These are phyloP conservation scores for Phortica magna DNA, from an alignment of 2,888 invertebrate genomes.

Conservation along the genomic window DNA sequence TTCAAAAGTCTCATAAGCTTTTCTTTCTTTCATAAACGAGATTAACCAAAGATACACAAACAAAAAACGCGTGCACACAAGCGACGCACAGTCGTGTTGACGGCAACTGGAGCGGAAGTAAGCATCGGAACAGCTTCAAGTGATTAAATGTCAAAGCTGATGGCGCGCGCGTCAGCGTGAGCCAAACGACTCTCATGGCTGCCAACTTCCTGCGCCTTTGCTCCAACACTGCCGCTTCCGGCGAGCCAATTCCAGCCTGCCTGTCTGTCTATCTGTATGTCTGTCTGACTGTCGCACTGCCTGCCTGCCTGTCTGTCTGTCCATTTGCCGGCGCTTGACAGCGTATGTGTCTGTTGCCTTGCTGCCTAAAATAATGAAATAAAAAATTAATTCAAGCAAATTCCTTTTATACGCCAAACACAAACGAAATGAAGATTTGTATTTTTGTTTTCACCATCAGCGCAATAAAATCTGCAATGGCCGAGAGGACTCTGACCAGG, in stretches of 20 bases:
- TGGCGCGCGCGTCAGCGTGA: too few relatives aligned
- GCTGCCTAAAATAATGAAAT: constrained; percentile 2
- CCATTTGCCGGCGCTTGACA: neutral
- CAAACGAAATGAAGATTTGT: neutral
- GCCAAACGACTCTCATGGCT: too few relatives aligned
- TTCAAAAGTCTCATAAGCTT: neutral
- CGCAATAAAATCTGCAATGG: neutral
- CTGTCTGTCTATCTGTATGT: neutral
- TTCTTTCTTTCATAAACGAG: neutral
- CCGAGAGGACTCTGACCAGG: neutral
- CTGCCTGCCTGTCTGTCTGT: neutral
- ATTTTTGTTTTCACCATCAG: neutral
- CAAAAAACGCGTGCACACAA: neutral
- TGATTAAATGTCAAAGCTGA: constrained; percentile 12
- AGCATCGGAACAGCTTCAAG: constrained; percentile 9
- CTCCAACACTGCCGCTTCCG: too few relatives aligned
- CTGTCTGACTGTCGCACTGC: too few relatives aligned
- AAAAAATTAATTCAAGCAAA: constrained; percentile 23
- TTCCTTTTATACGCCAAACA: constrained; percentile 6
- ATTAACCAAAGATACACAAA: neutral
- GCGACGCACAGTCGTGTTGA: too few relatives aligned
- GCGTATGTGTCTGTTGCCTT: neutral
- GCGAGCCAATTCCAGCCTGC: too few relatives aligned
- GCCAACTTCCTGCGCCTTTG: too few relatives aligned
- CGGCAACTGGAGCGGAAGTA: constrained; percentile 15